These are phyloP conservation scores for Leptopilina myrica DNA, from an alignment of 2,888 invertebrate species.

Conservation along the genomic window DNA sequence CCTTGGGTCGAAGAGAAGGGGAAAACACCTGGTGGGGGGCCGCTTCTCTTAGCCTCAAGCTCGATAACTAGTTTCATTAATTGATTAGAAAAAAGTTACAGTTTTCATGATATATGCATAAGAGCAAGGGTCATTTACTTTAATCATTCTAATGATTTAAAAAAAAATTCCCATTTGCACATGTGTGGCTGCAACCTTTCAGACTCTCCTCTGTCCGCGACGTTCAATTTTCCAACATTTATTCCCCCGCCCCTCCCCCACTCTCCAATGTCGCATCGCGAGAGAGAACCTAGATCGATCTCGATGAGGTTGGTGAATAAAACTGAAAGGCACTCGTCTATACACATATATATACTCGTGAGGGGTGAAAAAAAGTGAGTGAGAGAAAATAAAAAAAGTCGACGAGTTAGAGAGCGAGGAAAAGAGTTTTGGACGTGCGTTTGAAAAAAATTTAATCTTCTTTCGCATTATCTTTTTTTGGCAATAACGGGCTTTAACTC, in stretches of 20 bases:
- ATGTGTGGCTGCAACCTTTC: neutral
- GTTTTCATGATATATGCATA: too few relatives aligned
- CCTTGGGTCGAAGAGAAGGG: too few relatives aligned
- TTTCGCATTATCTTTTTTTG: slow-evolving; percentile 69
- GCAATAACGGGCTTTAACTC: slow-evolving; percentile 63
- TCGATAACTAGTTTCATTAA: too few relatives aligned
- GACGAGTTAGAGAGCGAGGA: neutral
- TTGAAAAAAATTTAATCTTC: slow-evolving; percentile 69
- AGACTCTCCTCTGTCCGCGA: slow-evolving; percentile 12
- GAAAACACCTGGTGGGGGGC: too few relatives aligned
- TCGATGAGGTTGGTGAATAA: slow-evolving; percentile 16
- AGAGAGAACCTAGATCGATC: slow-evolving; percentile 23
- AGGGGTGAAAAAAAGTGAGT: slow-evolving; percentile 27
- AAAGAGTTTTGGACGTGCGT: slow-evolving; percentile 31
- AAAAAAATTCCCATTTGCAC: neutral
- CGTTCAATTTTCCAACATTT: slow-evolving; percentile 38
- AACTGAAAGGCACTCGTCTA: slow-evolving; percentile 36
- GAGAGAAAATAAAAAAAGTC: neutral
- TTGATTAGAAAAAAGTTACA: too few relatives aligned
- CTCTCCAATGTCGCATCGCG: neutral
- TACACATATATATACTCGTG: slow-evolving; percentile 1
- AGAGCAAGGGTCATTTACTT: neutral
- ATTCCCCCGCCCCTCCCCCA: neutral
- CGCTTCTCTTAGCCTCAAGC: too few relatives aligned
- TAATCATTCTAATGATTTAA: neutral